Base-by-base conservation (phyloP, 2,797 vertebrate genomes). In the Anguilla obscura region DNA sequence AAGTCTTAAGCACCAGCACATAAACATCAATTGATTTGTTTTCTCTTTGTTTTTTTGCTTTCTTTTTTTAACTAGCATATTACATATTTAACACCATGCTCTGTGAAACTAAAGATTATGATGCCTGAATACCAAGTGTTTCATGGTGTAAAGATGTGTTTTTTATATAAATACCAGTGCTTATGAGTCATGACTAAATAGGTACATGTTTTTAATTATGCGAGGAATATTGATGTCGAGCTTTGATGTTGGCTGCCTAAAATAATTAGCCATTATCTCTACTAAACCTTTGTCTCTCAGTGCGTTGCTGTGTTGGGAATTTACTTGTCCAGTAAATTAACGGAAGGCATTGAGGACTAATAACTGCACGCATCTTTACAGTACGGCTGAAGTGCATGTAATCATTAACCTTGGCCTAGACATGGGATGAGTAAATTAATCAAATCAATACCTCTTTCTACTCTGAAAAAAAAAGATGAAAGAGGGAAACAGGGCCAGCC, bases 371-470 rank as follows among this genome's bases (percentile, higher is more conserved):
- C 95, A 96, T 96, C 96, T 94, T 95, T 94, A 94, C 92, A 80
- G 87, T 93, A 93, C 98, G 98, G 98, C 97, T 97, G 97, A 97
- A 96, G 98, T 97, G 95, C 96, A 96, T 97, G 96, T 97, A 97
- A 97, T 98, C 96, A 97, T 98, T 98, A 98, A 98, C 98, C 98
- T 99, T 98, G 97, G 96, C 97, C 96, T 95, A 94, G 95, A 94
- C 95, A 95, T 96, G 95, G 93, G 56, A 88, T 85, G 97, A 95
- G 96, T 97, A 98, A 98, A 99, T 98, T 97, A 99, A 98, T 98
- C 96, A 98, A 98, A 98, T 98, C 98, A 98, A 98, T 99, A 98
- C 97, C 94, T 95, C 96, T 98, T 96, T 98, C 97, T 82, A 96
- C 96, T 97, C 98, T 97, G 98, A 97, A 98, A 98, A 97, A 98